phyloP scores from a whole-genome alignment of 2,113 vertebrate genomes.

The Pluvianellus socialis region DNA sequence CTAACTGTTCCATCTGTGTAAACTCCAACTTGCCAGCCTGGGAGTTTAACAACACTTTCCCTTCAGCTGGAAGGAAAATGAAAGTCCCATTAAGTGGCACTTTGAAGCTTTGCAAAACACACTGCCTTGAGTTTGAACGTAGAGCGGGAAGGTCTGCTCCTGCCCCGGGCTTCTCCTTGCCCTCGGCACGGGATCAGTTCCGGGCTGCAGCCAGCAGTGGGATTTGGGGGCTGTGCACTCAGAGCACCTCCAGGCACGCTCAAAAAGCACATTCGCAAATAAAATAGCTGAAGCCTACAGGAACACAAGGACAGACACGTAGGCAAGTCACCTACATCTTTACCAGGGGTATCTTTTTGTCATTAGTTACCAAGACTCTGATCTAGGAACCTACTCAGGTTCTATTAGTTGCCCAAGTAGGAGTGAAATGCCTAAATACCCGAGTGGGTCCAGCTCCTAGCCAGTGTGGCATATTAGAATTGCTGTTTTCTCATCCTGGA shows the following conservation, averaged over 20 bases:
- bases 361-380: background rate
- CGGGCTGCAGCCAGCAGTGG: fast-evolving
- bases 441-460: background rate
- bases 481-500: background rate
- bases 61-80: conserved; percentile 64
- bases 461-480: background rate
- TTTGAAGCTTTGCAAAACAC: conserved; percentile 71
- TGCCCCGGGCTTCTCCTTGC: background rate
- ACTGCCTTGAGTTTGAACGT: background rate
- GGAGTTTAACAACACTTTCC: conserved; percentile 72
- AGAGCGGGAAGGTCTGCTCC: background rate
- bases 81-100: conserved; percentile 72
- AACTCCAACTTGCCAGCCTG: conserved; percentile 76
- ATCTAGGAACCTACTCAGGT: background rate
- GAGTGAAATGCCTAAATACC: background rate
- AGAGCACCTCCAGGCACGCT: no score
- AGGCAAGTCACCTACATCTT: fast-evolving
- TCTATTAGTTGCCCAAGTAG: background rate
- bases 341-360: background rate
- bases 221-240: background rate
- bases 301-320: fast-evolving
- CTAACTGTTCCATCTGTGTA: conserved; percentile 86
- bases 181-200: background rate
- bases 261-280: background rate
- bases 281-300: background rate